Conservation (phyloP, 2,113 vertebrate species). For the Malaclemys terrapin region DNA sequence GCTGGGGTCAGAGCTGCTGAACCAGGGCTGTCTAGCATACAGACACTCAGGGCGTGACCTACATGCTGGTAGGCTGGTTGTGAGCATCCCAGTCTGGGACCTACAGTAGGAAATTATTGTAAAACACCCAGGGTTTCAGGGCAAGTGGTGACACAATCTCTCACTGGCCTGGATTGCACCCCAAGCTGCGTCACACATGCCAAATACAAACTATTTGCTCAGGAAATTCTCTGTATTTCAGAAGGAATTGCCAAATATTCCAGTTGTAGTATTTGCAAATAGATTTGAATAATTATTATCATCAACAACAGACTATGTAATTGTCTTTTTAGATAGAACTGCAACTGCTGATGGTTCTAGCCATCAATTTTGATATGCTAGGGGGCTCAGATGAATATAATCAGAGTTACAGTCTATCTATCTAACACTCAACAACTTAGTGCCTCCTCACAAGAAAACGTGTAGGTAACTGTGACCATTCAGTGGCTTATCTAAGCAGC, state of each 20-base stretch:
- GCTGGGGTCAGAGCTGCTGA: too few species aligned
- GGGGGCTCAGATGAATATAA: conserved; percentile 25
- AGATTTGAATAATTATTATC: neutral
- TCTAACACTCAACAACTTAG: neutral
- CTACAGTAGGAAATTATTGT: too few species aligned
- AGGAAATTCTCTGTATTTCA: conserved; percentile 26
- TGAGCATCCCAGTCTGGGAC: too few species aligned
- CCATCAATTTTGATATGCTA: neutral
- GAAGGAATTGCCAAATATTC: neutral
- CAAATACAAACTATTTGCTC: neutral
- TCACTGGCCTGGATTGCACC: too few species aligned
- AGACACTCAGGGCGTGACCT: too few species aligned
- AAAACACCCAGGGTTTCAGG: too few species aligned
- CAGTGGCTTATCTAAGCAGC: conserved; percentile 6
- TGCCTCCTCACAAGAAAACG: neutral
- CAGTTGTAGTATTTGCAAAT: neutral
- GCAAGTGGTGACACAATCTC: too few species aligned
- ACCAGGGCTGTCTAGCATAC: too few species aligned
- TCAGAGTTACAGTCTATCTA: neutral
- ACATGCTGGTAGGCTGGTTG: too few species aligned
- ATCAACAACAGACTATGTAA: neutral
- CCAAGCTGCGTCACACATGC: neutral
- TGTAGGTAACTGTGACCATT: neutral
- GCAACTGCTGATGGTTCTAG: neutral
- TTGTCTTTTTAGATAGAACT: neutral